phyloP scores from a whole-genome alignment of 2,797 vertebrate species.

The Chiroxiphia lanceolata region DNA sequence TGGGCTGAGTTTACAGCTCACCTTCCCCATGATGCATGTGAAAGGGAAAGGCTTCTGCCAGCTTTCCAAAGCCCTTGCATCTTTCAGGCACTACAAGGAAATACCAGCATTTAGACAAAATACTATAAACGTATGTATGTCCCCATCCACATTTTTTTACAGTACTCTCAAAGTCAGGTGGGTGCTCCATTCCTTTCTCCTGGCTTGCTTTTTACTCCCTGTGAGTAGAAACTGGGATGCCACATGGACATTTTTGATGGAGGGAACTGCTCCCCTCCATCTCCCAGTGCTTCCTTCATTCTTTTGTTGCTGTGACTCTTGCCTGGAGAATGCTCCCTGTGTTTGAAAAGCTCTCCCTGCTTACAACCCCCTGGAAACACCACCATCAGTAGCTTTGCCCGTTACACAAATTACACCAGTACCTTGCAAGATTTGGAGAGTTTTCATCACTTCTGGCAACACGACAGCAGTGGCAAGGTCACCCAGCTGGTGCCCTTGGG shows the following conservation, averaged over 20 bases:
- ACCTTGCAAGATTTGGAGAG: not conserved
- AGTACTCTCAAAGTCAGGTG: not conserved
- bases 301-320: not conserved
- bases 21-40: not conserved
- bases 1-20: not conserved
- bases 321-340: not conserved
- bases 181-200: not conserved
- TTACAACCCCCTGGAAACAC: not conserved
- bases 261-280: not conserved
- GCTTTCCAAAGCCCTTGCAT: not conserved
- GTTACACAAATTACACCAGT: not conserved
- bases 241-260: not conserved
- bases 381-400: not conserved
- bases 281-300: not conserved
- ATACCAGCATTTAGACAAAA: not conserved
- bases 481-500: not conserved
- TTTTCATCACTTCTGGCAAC: not conserved
- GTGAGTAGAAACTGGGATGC: not conserved
- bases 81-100: not conserved
- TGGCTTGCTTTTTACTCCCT: not conserved
- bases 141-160: not conserved
- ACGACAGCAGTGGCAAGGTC: not conserved
- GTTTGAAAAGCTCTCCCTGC: not conserved
- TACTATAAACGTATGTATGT: fast-evolving
- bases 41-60: not conserved